Evolutionary conservation across 2,888 invertebrate species (phyloP).

Genomic region (Drosophila vallismaia): DNA sequence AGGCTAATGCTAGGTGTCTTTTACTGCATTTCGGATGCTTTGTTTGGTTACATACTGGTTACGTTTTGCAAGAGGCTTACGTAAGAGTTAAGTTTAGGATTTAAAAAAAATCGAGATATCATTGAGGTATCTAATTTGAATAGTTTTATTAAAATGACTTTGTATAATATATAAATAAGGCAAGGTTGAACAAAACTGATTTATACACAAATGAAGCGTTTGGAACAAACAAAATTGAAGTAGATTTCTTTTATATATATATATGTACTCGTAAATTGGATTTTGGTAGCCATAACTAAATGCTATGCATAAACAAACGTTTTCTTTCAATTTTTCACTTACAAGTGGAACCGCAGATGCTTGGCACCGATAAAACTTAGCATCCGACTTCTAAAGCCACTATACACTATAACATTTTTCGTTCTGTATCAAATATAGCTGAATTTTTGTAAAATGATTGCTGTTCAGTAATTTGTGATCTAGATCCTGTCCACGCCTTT

Average conservation of each 20-base stretch:
- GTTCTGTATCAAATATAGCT: constrained; percentile 73
- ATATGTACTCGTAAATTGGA: constrained; percentile 26
- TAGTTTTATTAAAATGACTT: constrained; percentile 70
- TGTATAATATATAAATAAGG: constrained; percentile 61
- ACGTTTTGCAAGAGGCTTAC: constrained; percentile 15
- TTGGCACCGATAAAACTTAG: constrained; percentile 70
- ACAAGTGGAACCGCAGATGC: constrained; percentile 65
- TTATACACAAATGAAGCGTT: constrained; percentile 51
- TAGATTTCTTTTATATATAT: constrained; percentile 15
- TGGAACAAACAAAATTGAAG: constrained; percentile 40
- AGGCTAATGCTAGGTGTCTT: constrained; percentile 54
- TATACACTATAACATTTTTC: constrained; percentile 50
- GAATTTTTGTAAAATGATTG: constrained; percentile 65
- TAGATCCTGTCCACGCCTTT: constrained; percentile 17
- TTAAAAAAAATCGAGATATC: constrained; percentile 38
- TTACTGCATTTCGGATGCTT: constrained; percentile 41
- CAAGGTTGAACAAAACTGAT: constrained; percentile 50
- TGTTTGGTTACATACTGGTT: constrained; percentile 22
- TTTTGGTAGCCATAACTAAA: constrained; percentile 62
- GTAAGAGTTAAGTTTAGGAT: constrained; percentile 17
- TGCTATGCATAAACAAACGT: constrained; percentile 67
- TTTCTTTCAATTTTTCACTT: constrained; percentile 47
- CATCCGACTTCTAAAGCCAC: constrained; percentile 75
- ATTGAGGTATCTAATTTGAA: constrained; percentile 59
- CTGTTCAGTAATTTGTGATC: constrained; percentile 33